Base-by-base conservation (phyloP, 2,113 vertebrate genomes). In the Maccullochella peelii region DNA sequence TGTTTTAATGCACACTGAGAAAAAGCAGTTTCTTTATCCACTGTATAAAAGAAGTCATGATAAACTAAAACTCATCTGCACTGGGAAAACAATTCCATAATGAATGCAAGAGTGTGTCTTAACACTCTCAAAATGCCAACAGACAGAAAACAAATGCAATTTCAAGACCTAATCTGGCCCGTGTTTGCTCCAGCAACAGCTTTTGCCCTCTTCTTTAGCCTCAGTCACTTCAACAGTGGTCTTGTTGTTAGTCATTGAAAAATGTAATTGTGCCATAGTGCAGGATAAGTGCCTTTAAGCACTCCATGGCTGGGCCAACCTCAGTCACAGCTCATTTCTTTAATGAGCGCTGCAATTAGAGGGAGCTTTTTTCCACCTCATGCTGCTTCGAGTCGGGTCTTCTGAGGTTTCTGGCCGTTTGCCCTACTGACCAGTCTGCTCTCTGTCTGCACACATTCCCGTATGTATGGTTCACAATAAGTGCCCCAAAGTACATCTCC, bases 311-410 rank as follows among this genome's bases (percentile, higher is more conserved):
- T 70, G 61, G 3, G 8, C 81, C 67, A 58, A 10, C 78, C 52
- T 77, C 77, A 18, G 86, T 91, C 90, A 85, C 85, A 87, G 88
- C 86, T 91, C 88, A 90, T 92, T 91, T 93, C 82, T 86, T 86
- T 93, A 93, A 94, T 93, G 86, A 93, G 84, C 15, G 54, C 77
- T 88, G 82, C 87, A 76, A 61, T 88, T 80, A 83, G 77, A 74
- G 25, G 79, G 61, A 83, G 85, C 49, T 89, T 87, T 82, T 82
- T 58, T 78, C 83, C 89, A 87, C 86, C 84, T 91, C 90, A 92
- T 84, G 91, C 91, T 92, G 92, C 83, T 93, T 62, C 8, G 9
- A 83, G 87, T 88, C 87, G 86, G 87, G 77, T 73, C 79, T 52
- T 86, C 84, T 7, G 68, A 86, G 71, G 85, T 80, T 81, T 81